Evolutionary conservation across 2,797 vertebrate genomes (phyloP), one percentile per base, ranked within the genome.

Genomic region (Fistularia tabacaria): DNA sequence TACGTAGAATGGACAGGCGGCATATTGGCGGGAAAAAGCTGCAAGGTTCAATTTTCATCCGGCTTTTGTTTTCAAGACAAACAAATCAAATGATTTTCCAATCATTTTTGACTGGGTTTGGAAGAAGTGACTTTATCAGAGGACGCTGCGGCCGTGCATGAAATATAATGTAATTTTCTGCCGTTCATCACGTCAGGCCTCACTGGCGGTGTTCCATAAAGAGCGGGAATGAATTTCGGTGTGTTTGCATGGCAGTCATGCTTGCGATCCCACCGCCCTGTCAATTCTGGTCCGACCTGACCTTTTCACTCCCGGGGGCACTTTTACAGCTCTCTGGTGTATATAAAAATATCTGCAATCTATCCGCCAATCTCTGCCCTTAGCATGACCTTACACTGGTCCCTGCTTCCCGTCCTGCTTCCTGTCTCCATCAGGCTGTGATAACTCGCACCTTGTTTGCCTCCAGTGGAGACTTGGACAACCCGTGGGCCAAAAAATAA

Each of bases 1-100:
- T 90, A 89, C 47, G 62, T 52, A 48, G 58, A 80, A 77, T 73
- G 69, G 87, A 87, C 86, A 89, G 86, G 87, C 88, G 83, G 77
- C 77, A 64, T 71, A 83, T 65, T 75, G 68, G 65, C 36, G 53
- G 6, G 3, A 73, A 54, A 75, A 64, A 68, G 67, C 54, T 54
- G 64, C 62, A 69, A 54, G 5, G 69, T 84, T 85, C 62, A 77
- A 64, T 71, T 64, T 78, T 64, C 56, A 52, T 54, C 71, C 64
- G 59, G 46, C 41, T 41, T 52, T 85, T 83, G 75, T 80, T 74
- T 79, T 25, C 25, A 5, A 25, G 25, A 25, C 25, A 59, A 73
- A 63, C 74, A 74, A 43, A 36, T 54, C 49, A 78, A 86, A 85
- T 82, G 68, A 76, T 68, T 74, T 88, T 77, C 73, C 82, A 85